These are phyloP conservation scores for Orycteropus afer DNA, from an alignment of 2,113 vertebrate species.

Conservation along the genomic window DNA sequence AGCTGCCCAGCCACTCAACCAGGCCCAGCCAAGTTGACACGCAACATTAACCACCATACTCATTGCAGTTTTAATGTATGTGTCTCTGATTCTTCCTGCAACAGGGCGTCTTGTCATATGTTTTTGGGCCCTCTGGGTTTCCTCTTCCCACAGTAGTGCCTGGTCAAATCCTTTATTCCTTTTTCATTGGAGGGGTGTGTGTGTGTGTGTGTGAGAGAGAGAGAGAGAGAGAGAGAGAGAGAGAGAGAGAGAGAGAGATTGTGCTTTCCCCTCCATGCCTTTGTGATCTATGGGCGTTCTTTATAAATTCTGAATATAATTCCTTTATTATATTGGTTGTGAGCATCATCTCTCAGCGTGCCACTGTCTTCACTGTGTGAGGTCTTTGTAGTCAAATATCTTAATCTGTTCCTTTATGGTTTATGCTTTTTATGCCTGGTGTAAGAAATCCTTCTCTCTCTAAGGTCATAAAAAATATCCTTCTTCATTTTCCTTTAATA, in stretches of 20 bases:
- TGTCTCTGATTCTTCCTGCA: background rate
- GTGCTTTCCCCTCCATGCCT: background rate
- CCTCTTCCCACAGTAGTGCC: background rate
- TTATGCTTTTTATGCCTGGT: background rate
- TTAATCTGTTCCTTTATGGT: background rate
- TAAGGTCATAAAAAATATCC: background rate
- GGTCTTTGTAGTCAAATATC: background rate
- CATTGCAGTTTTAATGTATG: background rate
- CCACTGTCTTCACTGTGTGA: background rate
- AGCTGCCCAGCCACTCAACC: too few species aligned
- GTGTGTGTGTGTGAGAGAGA: too few species aligned
- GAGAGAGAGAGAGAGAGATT: too few species aligned
- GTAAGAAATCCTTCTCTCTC: background rate
- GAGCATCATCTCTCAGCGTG: background rate
- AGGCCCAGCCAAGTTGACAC: too few species aligned
- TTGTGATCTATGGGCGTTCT: background rate
- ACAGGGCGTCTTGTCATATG: background rate
- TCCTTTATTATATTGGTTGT: background rate
- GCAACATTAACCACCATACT: too few species aligned
- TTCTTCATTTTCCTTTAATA: slow-evolving; percentile 21
- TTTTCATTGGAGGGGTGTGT: background rate
- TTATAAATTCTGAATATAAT: slow-evolving; percentile 8
- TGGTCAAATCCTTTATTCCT: background rate
- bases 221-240: too few species aligned
- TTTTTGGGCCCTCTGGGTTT: background rate